A percentile compares a stretch with the other conserved stretches of the same genome.
Conservation (phyloP, 2,888 invertebrate genomes). For the Pyrocoelia pectoralis region DNA sequence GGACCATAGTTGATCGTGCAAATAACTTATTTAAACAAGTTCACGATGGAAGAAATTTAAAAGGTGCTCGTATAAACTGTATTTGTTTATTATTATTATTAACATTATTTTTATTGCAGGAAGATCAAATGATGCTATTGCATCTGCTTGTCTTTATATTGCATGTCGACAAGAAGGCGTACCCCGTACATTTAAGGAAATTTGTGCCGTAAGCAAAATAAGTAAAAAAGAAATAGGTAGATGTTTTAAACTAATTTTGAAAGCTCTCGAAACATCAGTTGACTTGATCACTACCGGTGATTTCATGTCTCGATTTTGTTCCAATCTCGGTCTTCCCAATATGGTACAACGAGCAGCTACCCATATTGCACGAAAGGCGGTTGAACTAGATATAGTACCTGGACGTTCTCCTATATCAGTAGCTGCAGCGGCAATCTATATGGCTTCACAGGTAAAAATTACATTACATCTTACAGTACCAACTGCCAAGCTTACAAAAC, state of each 20-base stretch:
- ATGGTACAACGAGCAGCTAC: slow-evolving; percentile 94
- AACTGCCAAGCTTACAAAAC: no score
- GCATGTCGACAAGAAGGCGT: slow-evolving; percentile 99
- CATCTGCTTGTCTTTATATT: slow-evolving; percentile 98
- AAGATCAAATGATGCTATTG: slow-evolving; percentile 96
- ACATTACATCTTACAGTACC: no score
- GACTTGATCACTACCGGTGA: slow-evolving; percentile 91
- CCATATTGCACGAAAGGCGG: slow-evolving; percentile 95
- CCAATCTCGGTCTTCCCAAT: slow-evolving; percentile 90
- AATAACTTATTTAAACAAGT: slow-evolving; percentile 98
- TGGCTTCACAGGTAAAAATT: slow-evolving; percentile 91
- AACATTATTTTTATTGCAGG: slow-evolving; percentile 40
- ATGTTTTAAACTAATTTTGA: slow-evolving; percentile 96
- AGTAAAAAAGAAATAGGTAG: slow-evolving; percentile 99
- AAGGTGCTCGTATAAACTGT: slow-evolving; percentile 69
- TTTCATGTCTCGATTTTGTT: slow-evolving; percentile 99
- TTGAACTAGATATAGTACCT: slow-evolving; percentile 96
- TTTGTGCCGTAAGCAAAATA: slow-evolving; percentile 98
- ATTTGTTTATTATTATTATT: background rate
- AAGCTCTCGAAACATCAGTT: slow-evolving; percentile 95
- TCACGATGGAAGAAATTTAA: slow-evolving; percentile 94
- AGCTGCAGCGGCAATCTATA: slow-evolving; percentile 98
- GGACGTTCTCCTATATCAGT: slow-evolving; percentile 98
- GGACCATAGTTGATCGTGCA: slow-evolving; percentile 96
- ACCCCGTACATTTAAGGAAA: slow-evolving; percentile 98